phyloP scores from a whole-genome alignment of 2,113 vertebrate genomes.

The Anser brachyrhynchus region DNA sequence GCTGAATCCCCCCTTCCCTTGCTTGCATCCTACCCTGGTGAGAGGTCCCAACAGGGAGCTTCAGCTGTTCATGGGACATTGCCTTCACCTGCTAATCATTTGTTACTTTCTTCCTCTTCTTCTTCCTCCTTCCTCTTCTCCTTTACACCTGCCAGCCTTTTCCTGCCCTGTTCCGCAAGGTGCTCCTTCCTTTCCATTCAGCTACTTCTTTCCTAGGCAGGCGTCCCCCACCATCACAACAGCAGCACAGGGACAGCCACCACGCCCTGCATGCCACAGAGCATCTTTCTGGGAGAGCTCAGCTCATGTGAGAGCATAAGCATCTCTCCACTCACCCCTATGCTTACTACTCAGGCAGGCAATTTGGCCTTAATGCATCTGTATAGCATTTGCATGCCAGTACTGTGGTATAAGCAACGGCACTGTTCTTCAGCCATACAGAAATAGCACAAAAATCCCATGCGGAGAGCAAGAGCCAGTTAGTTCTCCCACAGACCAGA shows the following conservation, averaged over 20 bases:
- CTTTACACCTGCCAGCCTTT: neutral
- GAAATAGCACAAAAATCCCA: neutral
- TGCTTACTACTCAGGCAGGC: neutral
- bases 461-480: rapidly evolving
- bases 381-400: neutral
- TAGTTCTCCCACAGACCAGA: neutral
- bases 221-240: neutral
- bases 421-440: neutral
- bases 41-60: neutral
- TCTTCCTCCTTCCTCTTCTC: neutral
- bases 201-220: neutral
- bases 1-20: neutral
- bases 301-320: rapidly evolving
- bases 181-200: neutral
- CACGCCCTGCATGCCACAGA: neutral
- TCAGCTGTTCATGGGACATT: neutral
- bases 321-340: neutral
- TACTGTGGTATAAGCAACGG: neutral
- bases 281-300: neutral
- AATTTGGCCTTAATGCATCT: neutral
- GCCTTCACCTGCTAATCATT: neutral
- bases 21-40: rapidly evolving
- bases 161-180: neutral
- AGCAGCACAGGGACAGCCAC: neutral
- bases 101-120: neutral